Evolutionary conservation across 2,888 invertebrate species (phyloP).

Genomic region (Pegoplata infirma): DNA sequence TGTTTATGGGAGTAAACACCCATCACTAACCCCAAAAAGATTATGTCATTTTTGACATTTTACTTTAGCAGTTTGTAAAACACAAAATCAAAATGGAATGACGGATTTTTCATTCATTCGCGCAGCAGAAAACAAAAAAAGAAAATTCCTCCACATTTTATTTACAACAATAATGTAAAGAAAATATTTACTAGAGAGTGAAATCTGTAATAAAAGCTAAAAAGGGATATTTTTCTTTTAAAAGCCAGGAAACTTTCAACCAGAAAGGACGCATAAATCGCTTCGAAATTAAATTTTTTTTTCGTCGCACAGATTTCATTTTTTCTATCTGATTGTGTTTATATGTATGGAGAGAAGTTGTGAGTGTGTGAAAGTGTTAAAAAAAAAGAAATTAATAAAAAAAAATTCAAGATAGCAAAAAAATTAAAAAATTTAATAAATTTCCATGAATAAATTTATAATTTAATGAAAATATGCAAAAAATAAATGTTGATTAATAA

Average conservation of each 20-base stretch:
- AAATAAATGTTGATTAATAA: conserved; percentile 30
- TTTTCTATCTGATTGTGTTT: conserved; percentile 14
- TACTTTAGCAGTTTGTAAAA: conserved; percentile 17
- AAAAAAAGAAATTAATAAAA: conserved; percentile 10
- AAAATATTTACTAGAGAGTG: conserved; percentile 27
- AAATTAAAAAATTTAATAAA: conserved; percentile 28
- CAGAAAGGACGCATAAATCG: conserved; percentile 41
- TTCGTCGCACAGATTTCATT: conserved; percentile 8
- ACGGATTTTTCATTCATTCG: conserved; percentile 25
- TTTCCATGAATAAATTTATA: neutral
- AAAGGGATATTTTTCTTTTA: conserved; percentile 38
- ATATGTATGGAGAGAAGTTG: no score
- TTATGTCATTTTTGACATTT: conserved; percentile 54
- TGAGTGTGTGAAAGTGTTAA: neutral
- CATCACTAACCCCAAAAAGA: conserved; percentile 25
- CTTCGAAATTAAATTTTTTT: neutral
- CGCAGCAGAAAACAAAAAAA: conserved; percentile 40
- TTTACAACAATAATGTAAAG: conserved; percentile 13
- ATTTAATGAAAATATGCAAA: neutral
- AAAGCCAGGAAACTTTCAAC: conserved; percentile 40
- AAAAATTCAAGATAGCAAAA: neutral
- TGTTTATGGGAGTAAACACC: neutral
- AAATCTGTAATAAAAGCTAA: conserved; percentile 22
- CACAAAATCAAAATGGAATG: conserved; percentile 54
- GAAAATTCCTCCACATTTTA: conserved; percentile 41